These are phyloP conservation scores for Psittacula cyanocephala DNA, from an alignment of 2,113 vertebrate species.

Conservation along the genomic window DNA sequence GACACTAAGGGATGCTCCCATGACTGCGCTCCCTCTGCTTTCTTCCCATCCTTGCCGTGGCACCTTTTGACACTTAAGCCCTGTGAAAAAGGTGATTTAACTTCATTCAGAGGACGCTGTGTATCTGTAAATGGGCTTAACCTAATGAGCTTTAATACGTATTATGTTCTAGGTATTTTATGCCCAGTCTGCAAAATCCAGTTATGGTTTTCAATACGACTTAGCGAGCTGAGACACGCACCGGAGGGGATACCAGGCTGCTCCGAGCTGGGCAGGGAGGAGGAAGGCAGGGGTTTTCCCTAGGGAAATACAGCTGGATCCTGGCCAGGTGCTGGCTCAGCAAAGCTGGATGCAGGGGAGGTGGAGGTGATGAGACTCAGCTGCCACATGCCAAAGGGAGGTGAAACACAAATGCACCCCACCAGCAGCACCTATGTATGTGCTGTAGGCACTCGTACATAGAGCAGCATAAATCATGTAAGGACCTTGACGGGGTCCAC, in stretches of 20 bases:
- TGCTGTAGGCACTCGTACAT: background rate
- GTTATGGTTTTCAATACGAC: background rate
- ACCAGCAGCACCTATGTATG: background rate
- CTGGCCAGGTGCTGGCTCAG: background rate
- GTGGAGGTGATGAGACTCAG: too few species aligned
- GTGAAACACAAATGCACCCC: background rate
- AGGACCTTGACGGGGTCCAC: fast-evolving
- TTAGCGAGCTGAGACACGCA: background rate
- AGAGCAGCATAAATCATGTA: background rate
- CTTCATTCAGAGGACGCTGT: background rate
- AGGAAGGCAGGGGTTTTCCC: background rate
- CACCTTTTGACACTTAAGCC: background rate
- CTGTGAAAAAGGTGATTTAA: constrained; percentile 25
- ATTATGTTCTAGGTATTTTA: background rate
- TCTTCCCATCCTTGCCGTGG: fast-evolving
- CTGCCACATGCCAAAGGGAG: fast-evolving
- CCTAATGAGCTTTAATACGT: background rate
- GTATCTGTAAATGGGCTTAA: constrained; percentile 8
- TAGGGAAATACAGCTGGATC: background rate
- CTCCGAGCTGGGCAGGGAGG: background rate
- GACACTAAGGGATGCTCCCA: background rate
- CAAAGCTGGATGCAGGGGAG: background rate
- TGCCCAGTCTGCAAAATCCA: constrained; percentile 15
- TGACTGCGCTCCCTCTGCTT: background rate
- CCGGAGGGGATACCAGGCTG: background rate